Percentiles rank a stretch among this genome's conserved stretches.
phyloP scores from a whole-genome alignment of 37 sponge, comb jelly and placozoan genomes.

The Cladorhizidae sp. region DNA sequence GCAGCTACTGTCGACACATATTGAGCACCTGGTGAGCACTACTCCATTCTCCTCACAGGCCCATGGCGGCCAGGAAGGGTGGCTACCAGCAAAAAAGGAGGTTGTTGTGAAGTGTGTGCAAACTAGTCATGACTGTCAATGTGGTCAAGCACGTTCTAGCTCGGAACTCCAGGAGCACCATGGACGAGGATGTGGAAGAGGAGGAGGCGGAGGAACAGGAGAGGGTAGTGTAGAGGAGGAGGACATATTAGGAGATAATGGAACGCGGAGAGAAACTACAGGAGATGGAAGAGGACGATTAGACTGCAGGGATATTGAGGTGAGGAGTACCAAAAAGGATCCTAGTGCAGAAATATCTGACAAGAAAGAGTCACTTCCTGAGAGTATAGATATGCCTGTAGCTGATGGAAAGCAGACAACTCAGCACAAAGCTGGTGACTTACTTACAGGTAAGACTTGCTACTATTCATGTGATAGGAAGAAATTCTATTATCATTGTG shows the following conservation, averaged over 20 bases:
- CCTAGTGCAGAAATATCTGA: no score
- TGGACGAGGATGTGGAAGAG: neutral
- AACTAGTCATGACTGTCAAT: neutral
- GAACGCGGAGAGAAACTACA: neutral
- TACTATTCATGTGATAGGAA: neutral
- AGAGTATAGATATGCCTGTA: neutral
- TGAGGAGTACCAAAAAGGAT: no score
- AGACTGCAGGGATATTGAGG: neutral
- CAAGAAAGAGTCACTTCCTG: no score
- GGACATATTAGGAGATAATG: no score
- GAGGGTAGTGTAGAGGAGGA: slow-evolving; percentile 20
- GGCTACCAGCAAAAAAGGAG: neutral
- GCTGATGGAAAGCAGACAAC: neutral
- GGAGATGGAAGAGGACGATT: neutral
- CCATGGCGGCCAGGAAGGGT: neutral
- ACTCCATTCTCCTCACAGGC: neutral
- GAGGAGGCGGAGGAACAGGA: neutral
- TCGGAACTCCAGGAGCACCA: neutral
- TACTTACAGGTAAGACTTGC: no score
- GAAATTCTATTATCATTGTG: neutral
- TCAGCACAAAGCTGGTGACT: neutral
- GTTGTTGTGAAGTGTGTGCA: neutral
- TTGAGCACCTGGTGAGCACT: neutral
- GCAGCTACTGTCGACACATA: slow-evolving; percentile 3
- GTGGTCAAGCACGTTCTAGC: neutral